phyloP scores from a whole-genome alignment of 2,797 vertebrate genomes.

The Adrianichthys oophorus region DNA sequence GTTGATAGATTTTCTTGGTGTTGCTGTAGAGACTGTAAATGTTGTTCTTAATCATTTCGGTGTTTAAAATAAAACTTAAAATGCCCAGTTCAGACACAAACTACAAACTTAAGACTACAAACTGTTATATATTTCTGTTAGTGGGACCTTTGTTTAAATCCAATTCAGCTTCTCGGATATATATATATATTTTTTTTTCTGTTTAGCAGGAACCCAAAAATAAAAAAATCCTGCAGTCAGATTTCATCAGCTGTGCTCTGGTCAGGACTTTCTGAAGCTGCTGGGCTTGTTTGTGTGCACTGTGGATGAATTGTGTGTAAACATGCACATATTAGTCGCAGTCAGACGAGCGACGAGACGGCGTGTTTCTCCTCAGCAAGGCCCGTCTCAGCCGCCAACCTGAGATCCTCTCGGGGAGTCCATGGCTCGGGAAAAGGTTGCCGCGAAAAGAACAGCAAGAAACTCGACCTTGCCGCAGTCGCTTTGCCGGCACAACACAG shows the following conservation, averaged over 20 bases:
- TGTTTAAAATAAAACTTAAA: too few species aligned
- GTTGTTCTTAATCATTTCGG: too few species aligned
- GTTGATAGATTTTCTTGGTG: too few species aligned
- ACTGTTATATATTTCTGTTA: too few species aligned
- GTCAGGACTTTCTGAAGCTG: not conserved
- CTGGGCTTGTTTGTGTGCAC: conserved; percentile 7
- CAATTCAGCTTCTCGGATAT: too few species aligned
- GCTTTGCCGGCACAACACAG: conserved; percentile 23
- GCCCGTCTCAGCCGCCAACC: conserved; percentile 39
- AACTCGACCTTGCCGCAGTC: conserved; percentile 32
- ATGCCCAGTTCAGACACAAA: too few species aligned
- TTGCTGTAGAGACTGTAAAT: too few species aligned
- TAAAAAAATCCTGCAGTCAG: not conserved
- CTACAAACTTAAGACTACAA: too few species aligned
- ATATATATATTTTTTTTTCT: too few species aligned
- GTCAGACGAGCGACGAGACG: conserved; percentile 1
- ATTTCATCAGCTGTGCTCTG: not conserved
- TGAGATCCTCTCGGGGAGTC: conserved; percentile 51
- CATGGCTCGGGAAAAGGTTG: conserved; percentile 45
- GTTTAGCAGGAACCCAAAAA: too few species aligned
- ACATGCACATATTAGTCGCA: not conserved
- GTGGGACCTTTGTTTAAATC: too few species aligned
- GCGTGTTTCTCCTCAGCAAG: conserved; percentile 37
- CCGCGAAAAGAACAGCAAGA: conserved; percentile 42
- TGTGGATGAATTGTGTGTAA: not conserved